Percentiles rank a stretch among this genome's conserved stretches.
Evolutionary conservation across 2,797 vertebrate species (phyloP).

Genomic region (Stomatorhinus walkeri): DNA sequence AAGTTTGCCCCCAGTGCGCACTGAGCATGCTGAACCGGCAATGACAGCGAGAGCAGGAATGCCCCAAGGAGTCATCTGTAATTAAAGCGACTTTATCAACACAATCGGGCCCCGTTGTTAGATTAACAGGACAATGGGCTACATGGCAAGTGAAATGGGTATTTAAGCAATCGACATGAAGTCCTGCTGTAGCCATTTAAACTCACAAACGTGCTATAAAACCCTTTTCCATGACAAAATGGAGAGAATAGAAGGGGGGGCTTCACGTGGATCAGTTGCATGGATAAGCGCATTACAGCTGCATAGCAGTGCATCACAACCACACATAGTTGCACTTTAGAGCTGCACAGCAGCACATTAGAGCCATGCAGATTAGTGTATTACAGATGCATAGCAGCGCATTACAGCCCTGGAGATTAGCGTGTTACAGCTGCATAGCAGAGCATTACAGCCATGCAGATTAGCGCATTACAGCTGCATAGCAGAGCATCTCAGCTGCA

Average conservation of each 20-base stretch:
- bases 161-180: background rate
- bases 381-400: background rate
- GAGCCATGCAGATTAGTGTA: background rate
- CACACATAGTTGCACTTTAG: background rate
- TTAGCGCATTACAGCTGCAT: background rate
- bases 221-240: background rate
- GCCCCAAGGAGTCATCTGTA: background rate
- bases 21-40: background rate
- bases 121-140: background rate
- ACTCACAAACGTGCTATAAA: conserved; percentile 5
- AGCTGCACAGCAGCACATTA: background rate
- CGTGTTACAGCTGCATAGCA: background rate
- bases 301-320: background rate
- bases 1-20: background rate
- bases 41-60: background rate
- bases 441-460: background rate
- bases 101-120: background rate
- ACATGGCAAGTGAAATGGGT: background rate
- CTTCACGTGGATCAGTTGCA: background rate
- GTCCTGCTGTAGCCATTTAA: background rate
- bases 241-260: background rate
- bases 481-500: background rate
- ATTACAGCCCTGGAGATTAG: too few species aligned
- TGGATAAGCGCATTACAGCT: background rate
- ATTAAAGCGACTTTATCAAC: background rate